Percentiles rank a stretch among this genome's conserved stretches.
Conservation (phyloP, 2,797 vertebrate species). For the Chanos chanos region DNA sequence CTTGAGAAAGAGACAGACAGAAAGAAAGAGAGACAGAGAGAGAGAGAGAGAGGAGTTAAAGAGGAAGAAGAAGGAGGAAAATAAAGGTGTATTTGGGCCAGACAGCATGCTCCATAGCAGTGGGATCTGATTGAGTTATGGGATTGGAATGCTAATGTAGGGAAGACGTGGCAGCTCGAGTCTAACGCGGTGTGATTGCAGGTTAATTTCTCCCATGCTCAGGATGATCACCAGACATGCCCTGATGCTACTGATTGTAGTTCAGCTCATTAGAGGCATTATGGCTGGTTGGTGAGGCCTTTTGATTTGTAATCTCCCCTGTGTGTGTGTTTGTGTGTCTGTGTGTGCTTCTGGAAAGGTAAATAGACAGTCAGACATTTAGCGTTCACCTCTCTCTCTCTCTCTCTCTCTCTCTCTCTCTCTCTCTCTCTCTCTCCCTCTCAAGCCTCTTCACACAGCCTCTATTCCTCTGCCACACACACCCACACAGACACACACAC, state of each 20-base stretch:
- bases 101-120: too few relatives aligned
- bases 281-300: conserved; percentile 1
- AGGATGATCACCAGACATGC: conserved; percentile 13
- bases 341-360: not conserved
- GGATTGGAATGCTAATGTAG: conserved; percentile 62
- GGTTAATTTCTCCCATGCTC: conserved; percentile 53
- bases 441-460: not conserved
- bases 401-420: conserved; percentile 32
- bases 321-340: too few relatives aligned
- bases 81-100: too few relatives aligned
- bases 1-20: too few relatives aligned
- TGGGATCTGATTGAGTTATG: conserved; percentile 49
- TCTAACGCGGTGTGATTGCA: conserved; percentile 58
- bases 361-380: conserved; percentile 7
- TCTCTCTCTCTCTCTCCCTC: conserved; percentile 2
- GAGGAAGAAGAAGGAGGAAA: too few relatives aligned
- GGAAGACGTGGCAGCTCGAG: conserved; percentile 53
- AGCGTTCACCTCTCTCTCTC: conserved; percentile 8
- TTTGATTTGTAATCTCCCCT: conserved; percentile 16
- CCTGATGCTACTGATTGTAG: not conserved
- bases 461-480: not conserved
- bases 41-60: too few relatives aligned
- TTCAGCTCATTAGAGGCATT: conserved; percentile 18
- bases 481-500: conserved; percentile 16
- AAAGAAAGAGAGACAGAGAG: too few relatives aligned